phyloP scores from a whole-genome alignment of 2,888 invertebrate genomes.

The Ethmia dodecea region DNA sequence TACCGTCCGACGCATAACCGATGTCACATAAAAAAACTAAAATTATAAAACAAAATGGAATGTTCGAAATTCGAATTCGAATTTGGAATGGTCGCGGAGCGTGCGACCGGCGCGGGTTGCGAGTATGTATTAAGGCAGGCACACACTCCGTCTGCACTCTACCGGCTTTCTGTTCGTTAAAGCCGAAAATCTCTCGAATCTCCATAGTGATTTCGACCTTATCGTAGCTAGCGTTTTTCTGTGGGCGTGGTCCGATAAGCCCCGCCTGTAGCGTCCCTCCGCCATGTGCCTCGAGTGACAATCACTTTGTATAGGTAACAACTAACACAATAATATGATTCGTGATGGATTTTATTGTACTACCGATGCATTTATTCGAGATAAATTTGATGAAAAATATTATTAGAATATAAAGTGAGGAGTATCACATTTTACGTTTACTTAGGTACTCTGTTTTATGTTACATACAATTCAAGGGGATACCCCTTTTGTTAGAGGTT shows the following conservation, averaged over 20 bases:
- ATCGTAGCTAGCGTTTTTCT: conserved; percentile 45
- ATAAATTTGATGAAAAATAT: conserved; percentile 12
- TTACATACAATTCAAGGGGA: too few species aligned
- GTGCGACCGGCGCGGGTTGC: conserved; percentile 64
- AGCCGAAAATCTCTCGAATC: conserved; percentile 63
- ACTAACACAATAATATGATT: conserved; percentile 76
- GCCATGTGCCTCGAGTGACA: conserved; percentile 72
- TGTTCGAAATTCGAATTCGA: conserved; percentile 32
- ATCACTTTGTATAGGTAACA: conserved; percentile 78
- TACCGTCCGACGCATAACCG: conserved; percentile 22
- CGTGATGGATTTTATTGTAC: conserved; percentile 76
- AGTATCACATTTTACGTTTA: background rate
- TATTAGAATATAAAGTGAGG: conserved; percentile 2
- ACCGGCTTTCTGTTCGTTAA: conserved; percentile 53
- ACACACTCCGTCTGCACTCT: conserved; percentile 44
- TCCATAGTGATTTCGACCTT: conserved; percentile 70
- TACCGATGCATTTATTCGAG: conserved; percentile 57
- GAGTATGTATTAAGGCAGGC: conserved; percentile 59
- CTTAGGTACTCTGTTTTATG: too few species aligned
- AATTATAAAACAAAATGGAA: conserved; percentile 21
- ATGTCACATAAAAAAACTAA: conserved; percentile 14
- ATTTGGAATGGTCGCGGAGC: conserved; percentile 42
- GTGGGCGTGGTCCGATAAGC: conserved; percentile 58
- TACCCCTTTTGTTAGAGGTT: too few species aligned
- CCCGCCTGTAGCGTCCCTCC: conserved; percentile 54